Conservation (phyloP, 2,113 vertebrate species). For the Corvus moneduloides region DNA sequence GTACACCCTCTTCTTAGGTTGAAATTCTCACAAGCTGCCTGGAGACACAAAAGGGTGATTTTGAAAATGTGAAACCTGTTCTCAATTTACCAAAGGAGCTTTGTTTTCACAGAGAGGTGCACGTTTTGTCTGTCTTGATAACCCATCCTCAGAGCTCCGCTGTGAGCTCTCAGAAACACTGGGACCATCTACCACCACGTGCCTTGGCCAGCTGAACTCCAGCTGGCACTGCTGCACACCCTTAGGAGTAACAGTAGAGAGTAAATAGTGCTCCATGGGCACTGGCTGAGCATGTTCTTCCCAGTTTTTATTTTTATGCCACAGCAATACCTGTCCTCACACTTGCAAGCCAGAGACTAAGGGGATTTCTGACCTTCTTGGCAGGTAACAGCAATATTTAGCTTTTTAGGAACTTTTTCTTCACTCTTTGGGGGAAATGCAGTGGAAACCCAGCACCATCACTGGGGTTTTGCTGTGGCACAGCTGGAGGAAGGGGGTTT, state of each 20-base stretch:
- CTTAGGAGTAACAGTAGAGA: not conserved
- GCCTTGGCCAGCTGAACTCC: not conserved
- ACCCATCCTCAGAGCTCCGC: not conserved
- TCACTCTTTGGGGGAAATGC: not conserved
- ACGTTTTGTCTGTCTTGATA: not conserved
- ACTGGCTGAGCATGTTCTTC: not conserved
- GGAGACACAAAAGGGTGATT: not conserved
- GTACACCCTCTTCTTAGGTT: constrained; percentile 54
- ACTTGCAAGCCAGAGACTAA: not conserved
- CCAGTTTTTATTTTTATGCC: not conserved
- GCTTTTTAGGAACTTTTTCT: not conserved
- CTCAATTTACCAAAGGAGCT: not conserved
- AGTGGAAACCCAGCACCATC: not conserved
- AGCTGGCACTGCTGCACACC: not conserved
- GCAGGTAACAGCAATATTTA: not conserved
- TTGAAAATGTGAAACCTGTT: not conserved
- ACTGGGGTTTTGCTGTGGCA: not conserved
- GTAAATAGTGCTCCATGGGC: not conserved
- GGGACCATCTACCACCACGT: not conserved
- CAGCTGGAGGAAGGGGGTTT: not conserved
- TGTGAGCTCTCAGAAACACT: not conserved
- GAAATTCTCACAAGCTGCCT: constrained; percentile 26
- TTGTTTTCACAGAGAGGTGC: not conserved
- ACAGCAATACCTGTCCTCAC: not conserved
- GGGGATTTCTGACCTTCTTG: not conserved